Conservation (phyloP, 2,888 invertebrate species). For the Agrotis segetum region DNA sequence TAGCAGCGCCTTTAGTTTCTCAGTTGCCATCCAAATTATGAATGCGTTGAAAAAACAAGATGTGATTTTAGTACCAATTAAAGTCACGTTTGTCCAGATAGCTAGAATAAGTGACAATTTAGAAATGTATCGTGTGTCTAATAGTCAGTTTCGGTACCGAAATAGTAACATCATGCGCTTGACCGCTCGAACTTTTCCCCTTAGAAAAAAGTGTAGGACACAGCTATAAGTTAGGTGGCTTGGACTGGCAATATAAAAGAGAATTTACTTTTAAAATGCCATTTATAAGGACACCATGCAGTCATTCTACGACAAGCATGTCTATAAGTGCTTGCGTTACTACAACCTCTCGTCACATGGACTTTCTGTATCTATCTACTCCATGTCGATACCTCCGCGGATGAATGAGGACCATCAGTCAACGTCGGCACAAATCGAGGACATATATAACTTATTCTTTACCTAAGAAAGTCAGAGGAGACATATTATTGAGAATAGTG, state of each 20-base stretch:
- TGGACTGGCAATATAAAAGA: too few species aligned
- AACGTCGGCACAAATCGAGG: constrained; percentile 61
- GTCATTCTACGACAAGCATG: too few species aligned
- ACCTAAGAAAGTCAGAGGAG: constrained; percentile 68
- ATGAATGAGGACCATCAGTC: constrained; percentile 66
- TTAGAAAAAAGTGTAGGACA: neutral
- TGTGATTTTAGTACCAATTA: neutral
- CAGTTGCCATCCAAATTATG: too few species aligned
- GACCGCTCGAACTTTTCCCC: too few species aligned
- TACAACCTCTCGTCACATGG: too few species aligned
- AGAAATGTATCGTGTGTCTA: neutral
- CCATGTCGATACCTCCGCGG: constrained; percentile 44
- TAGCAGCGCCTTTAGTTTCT: too few species aligned
- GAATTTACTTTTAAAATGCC: too few species aligned
- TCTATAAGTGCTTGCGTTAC: too few species aligned
- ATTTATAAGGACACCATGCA: too few species aligned
- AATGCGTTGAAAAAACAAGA: neutral
- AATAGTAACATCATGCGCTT: neutral
- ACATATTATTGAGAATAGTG: constrained; percentile 61
- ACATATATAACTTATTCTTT: constrained; percentile 69
- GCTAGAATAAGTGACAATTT: neutral
- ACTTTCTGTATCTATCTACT: constrained; percentile 10
- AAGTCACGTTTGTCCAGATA: neutral
- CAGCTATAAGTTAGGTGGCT: too few species aligned
- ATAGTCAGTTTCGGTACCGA: neutral